These are phyloP conservation scores for Agelas oroides DNA, from an alignment of 37 sponge, comb jelly and placozoan genomes.

Conservation along the genomic window DNA sequence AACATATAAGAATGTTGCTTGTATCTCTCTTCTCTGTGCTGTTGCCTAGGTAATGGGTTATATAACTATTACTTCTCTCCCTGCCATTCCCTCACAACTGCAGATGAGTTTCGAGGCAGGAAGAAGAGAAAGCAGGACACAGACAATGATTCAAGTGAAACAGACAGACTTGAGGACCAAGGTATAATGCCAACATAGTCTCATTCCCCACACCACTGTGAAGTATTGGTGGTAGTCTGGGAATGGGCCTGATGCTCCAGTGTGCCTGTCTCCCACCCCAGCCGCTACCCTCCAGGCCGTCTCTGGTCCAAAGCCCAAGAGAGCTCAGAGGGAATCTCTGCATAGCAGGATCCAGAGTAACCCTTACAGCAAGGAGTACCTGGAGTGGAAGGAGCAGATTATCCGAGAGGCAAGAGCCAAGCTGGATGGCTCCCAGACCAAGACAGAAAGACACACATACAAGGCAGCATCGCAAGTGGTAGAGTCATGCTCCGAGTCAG, in stretches of 20 bases:
- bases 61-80: neutral
- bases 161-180: neutral
- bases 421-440: neutral
- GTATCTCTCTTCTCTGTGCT: too few species aligned
- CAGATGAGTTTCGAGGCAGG: neutral
- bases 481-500: neutral
- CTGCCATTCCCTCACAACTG: neutral
- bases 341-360: conserved; percentile 31
- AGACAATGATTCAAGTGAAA: neutral
- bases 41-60: too few species aligned
- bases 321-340: conserved; percentile 43
- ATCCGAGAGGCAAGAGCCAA: conserved; percentile 39
- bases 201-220: neutral
- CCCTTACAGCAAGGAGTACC: conserved; percentile 51
- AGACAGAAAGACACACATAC: too few species aligned
- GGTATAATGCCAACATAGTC: too few species aligned
- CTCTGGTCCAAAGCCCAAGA: neutral
- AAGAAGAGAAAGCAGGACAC: neutral
- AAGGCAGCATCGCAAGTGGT: too few species aligned
- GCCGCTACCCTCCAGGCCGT: too few species aligned
- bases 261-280: too few species aligned
- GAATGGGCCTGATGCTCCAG: too few species aligned
- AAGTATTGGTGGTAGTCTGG: neutral
- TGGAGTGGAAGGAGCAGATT: conserved; percentile 61
- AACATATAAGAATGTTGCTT: too few species aligned